Evolutionary conservation across 2,797 vertebrate species (phyloP).

Genomic region (Tinamus major): DNA sequence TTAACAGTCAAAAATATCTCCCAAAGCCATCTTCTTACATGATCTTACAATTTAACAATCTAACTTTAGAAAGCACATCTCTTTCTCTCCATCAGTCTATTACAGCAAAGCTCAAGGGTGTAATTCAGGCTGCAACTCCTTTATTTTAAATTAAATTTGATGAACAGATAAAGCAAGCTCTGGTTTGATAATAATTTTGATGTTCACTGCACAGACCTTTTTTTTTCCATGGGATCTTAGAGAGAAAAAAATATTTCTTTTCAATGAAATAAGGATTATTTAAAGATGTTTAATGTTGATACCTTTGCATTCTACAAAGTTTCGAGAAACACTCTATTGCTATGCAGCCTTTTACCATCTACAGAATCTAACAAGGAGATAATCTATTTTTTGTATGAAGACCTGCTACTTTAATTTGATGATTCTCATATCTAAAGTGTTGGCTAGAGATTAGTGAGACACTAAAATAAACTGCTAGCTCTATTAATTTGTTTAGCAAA

Average conservation of each 20-base stretch:
- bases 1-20: not conserved
- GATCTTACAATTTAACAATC: not conserved
- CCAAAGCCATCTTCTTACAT: not conserved
- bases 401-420: not conserved
- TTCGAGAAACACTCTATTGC: not conserved
- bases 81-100: not conserved
- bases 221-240: not conserved
- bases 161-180: not conserved
- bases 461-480: not conserved
- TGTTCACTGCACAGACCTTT: not conserved
- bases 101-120: not conserved
- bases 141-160: slow-evolving; percentile 6
- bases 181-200: not conserved
- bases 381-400: not conserved
- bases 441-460: not conserved
- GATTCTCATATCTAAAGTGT: not conserved
- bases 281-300: not conserved
- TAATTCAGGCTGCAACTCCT: not conserved
- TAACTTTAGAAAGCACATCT: not conserved
- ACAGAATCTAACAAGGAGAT: not conserved
- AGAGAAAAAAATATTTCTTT: not conserved
- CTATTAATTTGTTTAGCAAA: not conserved
- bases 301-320: not conserved
- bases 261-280: not conserved
- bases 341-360: not conserved